Evolutionary conservation across 2,797 vertebrate genomes (phyloP).

Genomic region (Notoglanidium macrostoma): DNA sequence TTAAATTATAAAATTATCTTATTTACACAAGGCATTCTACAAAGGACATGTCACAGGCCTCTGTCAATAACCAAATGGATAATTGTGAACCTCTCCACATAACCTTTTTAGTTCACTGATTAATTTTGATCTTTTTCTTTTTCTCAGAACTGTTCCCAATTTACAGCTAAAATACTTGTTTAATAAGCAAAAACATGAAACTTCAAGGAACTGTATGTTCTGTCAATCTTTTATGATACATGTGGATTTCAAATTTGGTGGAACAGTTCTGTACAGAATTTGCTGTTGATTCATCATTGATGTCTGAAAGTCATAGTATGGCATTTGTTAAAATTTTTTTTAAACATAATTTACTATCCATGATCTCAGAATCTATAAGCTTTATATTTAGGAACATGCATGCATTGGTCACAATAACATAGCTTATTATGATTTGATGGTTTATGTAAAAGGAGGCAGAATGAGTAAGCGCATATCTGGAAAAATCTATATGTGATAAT

Average conservation of each 20-base stretch:
- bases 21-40: not conserved
- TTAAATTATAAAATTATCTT: no score
- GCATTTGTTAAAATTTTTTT: not conserved
- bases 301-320: not conserved
- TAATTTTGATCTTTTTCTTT: not conserved
- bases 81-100: not conserved
- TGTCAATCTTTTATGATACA: not conserved
- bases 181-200: not conserved
- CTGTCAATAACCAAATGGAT: not conserved
- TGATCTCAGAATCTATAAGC: not conserved
- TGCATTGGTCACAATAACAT: not conserved
- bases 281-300: not conserved
- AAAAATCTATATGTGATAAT: not conserved
- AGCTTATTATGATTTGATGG: not conserved
- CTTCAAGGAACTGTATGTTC: not conserved
- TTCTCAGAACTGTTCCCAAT: not conserved
- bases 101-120: not conserved
- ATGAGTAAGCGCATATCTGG: not conserved
- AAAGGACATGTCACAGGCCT: not conserved
- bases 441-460: not conserved
- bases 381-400: not conserved
- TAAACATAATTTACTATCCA: not conserved
- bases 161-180: not conserved
- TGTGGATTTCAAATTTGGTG: not conserved
- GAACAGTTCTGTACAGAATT: not conserved